phyloP scores from a whole-genome alignment of 2,888 invertebrate genomes.

The Drymonia ruficornis region DNA sequence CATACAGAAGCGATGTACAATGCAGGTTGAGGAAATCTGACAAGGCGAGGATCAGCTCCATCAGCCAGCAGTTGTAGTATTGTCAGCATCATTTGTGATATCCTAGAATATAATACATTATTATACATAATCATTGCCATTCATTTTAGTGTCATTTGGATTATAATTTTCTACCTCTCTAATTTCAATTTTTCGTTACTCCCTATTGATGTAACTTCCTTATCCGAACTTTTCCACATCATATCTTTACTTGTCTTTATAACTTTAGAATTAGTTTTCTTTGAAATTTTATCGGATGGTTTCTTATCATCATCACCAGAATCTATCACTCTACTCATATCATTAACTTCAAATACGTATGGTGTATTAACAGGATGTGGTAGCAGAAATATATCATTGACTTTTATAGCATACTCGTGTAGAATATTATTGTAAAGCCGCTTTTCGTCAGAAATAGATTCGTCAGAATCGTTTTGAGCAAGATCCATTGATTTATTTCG shows the following conservation, averaged over 20 bases:
- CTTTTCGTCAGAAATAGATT: constrained; percentile 43
- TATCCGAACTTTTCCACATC: constrained; percentile 46
- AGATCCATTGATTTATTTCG: constrained; percentile 7
- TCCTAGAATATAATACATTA: constrained; percentile 52
- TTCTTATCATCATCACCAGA: constrained; percentile 51
- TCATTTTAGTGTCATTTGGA: no score
- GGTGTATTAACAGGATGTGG: constrained; percentile 28
- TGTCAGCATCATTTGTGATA: constrained; percentile 52
- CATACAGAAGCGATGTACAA: constrained; percentile 57
- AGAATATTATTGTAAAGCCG: constrained; percentile 41
- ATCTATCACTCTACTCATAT: constrained; percentile 56
- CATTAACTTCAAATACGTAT: constrained; percentile 60
- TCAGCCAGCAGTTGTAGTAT: constrained; percentile 58
- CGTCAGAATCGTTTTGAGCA: constrained; percentile 12
- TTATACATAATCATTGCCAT: no score
- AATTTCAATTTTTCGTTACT: constrained; percentile 45
- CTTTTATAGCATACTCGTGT: constrained; percentile 48
- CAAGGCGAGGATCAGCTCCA: constrained; percentile 64
- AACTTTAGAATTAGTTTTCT: constrained; percentile 43
- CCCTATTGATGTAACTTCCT: constrained; percentile 42
- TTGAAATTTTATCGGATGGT: constrained; percentile 46
- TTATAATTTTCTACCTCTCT: constrained; percentile 46
- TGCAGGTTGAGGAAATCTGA: constrained; percentile 65
- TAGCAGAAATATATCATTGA: constrained; percentile 44
- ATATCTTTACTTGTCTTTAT: constrained; percentile 54